Conservation (phyloP, 2,113 vertebrate genomes). For the Myrmecophaga tridactyla region DNA sequence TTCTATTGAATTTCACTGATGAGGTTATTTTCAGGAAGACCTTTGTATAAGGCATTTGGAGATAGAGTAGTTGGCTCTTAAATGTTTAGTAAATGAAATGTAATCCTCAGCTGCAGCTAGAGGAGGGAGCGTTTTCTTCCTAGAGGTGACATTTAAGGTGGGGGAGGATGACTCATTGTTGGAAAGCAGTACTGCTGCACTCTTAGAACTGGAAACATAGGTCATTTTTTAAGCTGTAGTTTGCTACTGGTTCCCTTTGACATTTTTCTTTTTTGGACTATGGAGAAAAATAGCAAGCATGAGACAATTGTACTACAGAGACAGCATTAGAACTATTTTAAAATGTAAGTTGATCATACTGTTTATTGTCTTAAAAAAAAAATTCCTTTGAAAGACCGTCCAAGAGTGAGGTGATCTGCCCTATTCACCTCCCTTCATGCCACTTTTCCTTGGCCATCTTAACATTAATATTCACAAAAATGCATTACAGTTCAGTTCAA, state of each 20-base stretch:
- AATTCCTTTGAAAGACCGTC: background rate
- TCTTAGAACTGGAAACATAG: background rate
- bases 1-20: background rate
- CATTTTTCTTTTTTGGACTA: background rate
- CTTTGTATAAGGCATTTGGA: background rate
- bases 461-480: background rate
- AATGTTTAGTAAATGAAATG: background rate
- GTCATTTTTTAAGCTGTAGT: conserved; percentile 16
- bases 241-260: background rate
- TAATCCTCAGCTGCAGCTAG: background rate
- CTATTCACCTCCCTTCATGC: background rate
- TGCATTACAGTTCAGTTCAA: background rate
- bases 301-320: background rate
- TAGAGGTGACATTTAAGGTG: background rate
- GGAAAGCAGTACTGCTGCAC: background rate
- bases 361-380: background rate
- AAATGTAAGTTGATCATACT: background rate
- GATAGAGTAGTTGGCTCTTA: background rate
- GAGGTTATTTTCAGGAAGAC: background rate
- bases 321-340: background rate
- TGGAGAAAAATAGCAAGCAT: background rate
- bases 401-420: background rate
- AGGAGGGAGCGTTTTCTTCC: background rate
- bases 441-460: background rate
- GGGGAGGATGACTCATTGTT: conserved; percentile 12